phyloP scores from a whole-genome alignment of 2,888 invertebrate species.

The Aphodius sticticus region DNA sequence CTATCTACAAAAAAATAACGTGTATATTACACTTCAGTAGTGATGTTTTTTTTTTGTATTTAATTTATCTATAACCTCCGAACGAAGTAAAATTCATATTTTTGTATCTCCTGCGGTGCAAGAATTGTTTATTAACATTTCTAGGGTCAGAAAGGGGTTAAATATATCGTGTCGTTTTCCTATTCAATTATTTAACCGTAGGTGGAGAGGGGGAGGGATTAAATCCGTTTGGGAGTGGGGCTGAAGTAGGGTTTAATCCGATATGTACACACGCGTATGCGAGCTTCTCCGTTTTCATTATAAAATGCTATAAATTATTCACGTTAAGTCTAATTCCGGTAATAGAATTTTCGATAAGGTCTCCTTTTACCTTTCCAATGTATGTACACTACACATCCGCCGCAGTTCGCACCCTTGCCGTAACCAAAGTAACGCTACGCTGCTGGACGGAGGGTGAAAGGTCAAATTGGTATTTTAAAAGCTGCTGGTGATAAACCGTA shows the following conservation, averaged over 20 bases:
- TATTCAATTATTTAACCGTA: not conserved
- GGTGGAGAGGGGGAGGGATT: not conserved
- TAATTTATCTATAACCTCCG: too few species aligned
- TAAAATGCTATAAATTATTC: slow-evolving; percentile 48
- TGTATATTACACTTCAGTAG: too few species aligned
- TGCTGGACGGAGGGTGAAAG: not conserved
- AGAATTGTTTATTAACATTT: not conserved
- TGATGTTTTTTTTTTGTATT: too few species aligned
- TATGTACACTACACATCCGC: not conserved
- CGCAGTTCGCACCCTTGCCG: not conserved
- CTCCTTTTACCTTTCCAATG: slow-evolving; percentile 24
- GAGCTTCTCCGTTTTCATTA: slow-evolving; percentile 25
- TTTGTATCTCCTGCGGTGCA: not conserved
- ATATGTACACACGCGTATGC: not conserved
- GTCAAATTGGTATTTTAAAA: not conserved
- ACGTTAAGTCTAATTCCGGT: slow-evolving; percentile 50
- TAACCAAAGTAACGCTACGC: not conserved
- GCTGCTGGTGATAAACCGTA: too few species aligned
- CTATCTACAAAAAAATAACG: not conserved
- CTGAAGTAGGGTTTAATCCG: not conserved
- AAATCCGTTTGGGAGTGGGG: not conserved
- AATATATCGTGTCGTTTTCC: not conserved
- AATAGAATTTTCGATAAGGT: slow-evolving; percentile 54
- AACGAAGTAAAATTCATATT: not conserved
- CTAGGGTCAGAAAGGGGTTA: not conserved